Evolutionary conservation across 2,113 vertebrate species (phyloP).

Genomic region (Scopus umbretta): DNA sequence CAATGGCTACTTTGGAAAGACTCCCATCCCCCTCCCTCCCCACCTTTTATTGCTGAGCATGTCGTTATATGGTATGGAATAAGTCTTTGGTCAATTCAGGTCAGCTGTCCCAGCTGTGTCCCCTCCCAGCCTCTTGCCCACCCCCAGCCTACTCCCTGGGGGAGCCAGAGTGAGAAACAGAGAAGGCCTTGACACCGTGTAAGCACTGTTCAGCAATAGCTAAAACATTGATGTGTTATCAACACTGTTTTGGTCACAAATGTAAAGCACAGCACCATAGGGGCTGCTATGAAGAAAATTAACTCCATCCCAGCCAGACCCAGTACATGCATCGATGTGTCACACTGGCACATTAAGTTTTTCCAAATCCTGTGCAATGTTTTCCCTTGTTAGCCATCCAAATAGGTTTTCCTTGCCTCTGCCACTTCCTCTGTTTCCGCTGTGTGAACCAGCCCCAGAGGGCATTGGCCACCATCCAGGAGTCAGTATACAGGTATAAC

Average conservation of each 20-base stretch:
- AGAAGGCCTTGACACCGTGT: too few relatives aligned
- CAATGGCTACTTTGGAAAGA: too few relatives aligned
- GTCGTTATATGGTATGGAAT: too few relatives aligned
- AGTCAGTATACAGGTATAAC: background rate
- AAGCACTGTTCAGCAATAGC: too few relatives aligned
- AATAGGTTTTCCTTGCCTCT: background rate
- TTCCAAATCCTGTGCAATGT: background rate
- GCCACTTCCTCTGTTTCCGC: background rate
- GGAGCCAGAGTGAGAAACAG: too few relatives aligned
- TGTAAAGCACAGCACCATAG: background rate
- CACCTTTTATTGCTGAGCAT: too few relatives aligned
- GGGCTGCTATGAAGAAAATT: background rate
- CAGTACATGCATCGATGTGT: background rate
- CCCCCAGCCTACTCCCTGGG: too few relatives aligned
- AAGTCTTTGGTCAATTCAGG: too few relatives aligned
- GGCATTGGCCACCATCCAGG: background rate
- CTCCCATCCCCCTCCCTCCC: too few relatives aligned
- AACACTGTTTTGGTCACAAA: background rate
- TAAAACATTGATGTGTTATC: too few relatives aligned
- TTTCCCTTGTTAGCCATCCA: background rate
- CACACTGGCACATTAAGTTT: background rate
- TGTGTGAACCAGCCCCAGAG: background rate
- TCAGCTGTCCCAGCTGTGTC: too few relatives aligned
- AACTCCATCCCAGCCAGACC: background rate
- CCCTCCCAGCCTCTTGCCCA: background rate